A percentile compares a stretch with the other conserved stretches of the same genome.
phyloP scores from a whole-genome alignment of 2,888 invertebrate genomes.

The Micropterix aruncella region DNA sequence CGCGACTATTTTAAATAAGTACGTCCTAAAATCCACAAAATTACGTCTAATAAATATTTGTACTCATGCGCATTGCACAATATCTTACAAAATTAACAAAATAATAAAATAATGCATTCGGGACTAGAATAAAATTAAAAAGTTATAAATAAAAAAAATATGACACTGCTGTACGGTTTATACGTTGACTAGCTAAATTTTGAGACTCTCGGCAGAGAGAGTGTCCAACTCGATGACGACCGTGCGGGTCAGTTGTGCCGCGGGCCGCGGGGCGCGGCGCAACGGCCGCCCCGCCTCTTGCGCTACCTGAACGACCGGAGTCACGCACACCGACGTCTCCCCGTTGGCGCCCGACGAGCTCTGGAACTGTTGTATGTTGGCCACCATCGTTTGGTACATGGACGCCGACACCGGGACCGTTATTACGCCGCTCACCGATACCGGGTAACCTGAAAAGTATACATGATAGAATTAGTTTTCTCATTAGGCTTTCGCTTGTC shows the following conservation, averaged over 20 bases:
- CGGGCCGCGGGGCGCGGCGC: not conserved
- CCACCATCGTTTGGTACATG: slow-evolving; percentile 94
- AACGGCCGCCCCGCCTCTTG: slow-evolving; percentile 30
- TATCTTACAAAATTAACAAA: no score
- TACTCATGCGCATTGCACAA: no score
- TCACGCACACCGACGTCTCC: slow-evolving; percentile 59
- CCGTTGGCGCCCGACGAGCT: slow-evolving; percentile 45
- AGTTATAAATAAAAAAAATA: no score
- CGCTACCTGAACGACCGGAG: slow-evolving; percentile 71
- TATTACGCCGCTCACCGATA: slow-evolving; percentile 85
- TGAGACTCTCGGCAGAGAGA: not conserved
- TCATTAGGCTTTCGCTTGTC: not conserved
- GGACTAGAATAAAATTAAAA: no score
- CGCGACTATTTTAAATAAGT: no score
- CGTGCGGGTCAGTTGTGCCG: not conserved
- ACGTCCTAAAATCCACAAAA: no score
- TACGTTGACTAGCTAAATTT: no score
- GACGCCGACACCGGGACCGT: slow-evolving; percentile 90
- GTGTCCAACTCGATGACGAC: not conserved
- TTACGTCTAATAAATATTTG: no score
- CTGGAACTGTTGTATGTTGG: slow-evolving; percentile 70
- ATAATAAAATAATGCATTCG: no score
- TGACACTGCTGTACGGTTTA: no score
- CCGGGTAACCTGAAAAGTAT: slow-evolving; percentile 58
- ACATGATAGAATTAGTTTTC: slow-evolving; percentile 10